Base-by-base conservation (phyloP, 2,113 vertebrate genomes). In the Oncorhynchus clarkii region DNA sequence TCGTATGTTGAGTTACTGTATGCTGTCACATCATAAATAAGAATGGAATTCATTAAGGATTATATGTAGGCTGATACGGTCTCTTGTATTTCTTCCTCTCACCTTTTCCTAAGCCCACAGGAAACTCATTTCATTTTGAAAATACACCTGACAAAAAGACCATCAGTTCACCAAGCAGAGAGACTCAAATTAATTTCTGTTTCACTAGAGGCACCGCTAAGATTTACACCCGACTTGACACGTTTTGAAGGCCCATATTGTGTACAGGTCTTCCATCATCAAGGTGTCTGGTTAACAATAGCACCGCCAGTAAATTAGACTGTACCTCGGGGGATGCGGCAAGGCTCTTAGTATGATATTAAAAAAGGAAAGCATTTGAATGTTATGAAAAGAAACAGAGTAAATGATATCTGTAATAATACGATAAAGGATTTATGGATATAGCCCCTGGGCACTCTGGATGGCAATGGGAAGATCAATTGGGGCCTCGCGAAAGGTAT, bases 141-240 rank as follows among this genome's bases (percentile, higher is more conserved):
- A 88, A 90, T 84, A 86, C 86, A 88, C 65, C 72, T 79, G 80
- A 81, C 87, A 88, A 85, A 82, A 78, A 83, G 79, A 86, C 82
- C 85, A 86, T 86, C 85, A 86, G 86, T 85, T 88, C 73, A 62
- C 88, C 86, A 84, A 86, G 88, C 87, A 85, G 75, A 76, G 82
- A 88, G 80, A 79, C 88, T 90, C 85, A 90, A 91, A 90, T 92
- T 88, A 92, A 91, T 92, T 89, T 92, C 87, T 87, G 88, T 91
- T 89, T 90, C 88, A 91, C 89, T 88, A 89, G 87, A 87, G 88
- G 89, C 89, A 60, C 78, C n/a, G 60, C 82, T 34, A 79, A 89
- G 91, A 92, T 92, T 90, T 92, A 90, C 86, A 88, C 85, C 80
- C 69, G 79, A 85, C 85, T 85, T 85, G 82, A 90, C 88, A 84